Evolutionary conservation across 2,797 vertebrate genomes (phyloP), one percentile per base, ranked within the genome.

Genomic region (Catharus ustulatus): DNA sequence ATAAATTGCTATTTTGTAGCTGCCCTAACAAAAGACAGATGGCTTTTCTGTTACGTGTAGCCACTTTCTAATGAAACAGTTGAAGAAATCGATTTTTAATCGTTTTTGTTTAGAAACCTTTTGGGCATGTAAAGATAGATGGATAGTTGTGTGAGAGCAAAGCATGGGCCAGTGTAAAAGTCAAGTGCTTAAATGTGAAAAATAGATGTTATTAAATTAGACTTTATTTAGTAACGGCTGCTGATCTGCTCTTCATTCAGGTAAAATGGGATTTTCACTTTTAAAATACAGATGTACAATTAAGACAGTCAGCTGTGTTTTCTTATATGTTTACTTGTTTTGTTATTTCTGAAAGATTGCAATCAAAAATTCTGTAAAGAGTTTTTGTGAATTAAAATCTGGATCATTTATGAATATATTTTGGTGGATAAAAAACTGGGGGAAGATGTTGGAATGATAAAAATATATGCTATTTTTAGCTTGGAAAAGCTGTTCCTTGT

Each of bases 401-500:
- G 29, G 14, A 54, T 74, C 0, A 42, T 19, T 57, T 83, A 51
- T 21, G 1, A 73, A 29, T 61, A 5, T 40, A 15, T 75, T 69
- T 73, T 46, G 59, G 5, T 79, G 34, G 15, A n/a, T 91, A 40
- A 61, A 74, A 79, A n/a, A 11, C 26, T 51, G 32, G n/a, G 66
- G 57, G 15, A 66, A 7, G 15, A 40, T 66, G 34, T 69, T 71
- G 29, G 8, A 77, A 23, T 55, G 27, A 29, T 73, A 22, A 59
- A 68, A 74, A 27, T 1, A 4, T 2, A 0, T 21, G 15, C 14
- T 42, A 24, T 49, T 86, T 89, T 89, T 72, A 69, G 45, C 90
- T 89, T 3, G 11, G 72, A 62, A 82, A 79, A 76, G 4, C 17
- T 2, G 0, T 69, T 84, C 9, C 1, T 0, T 36, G 49, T 43